A percentile compares a stretch with the other conserved stretches of the same genome.
Evolutionary conservation across 1,140 invertebrate genomes (phyloP).

Genomic region (Heliconius congener): DNA sequence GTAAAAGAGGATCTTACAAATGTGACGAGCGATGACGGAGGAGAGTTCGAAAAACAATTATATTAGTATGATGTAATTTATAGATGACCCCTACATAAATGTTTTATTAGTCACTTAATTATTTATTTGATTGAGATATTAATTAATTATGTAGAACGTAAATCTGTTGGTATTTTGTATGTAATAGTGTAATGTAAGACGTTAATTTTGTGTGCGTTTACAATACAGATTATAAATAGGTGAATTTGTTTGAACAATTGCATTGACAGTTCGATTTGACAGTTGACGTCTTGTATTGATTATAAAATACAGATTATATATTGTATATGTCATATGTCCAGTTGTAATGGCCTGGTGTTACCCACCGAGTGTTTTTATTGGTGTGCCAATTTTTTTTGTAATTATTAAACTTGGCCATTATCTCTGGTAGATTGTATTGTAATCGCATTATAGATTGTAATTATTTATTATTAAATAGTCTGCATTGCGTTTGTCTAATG

Average conservation of each 20-base stretch:
- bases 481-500: constrained; percentile 57
- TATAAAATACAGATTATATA: constrained; percentile 16
- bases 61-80: no score
- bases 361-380: constrained; percentile 48
- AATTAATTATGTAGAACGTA: constrained; percentile 4
- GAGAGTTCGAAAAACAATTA: no score
- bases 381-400: constrained; percentile 47
- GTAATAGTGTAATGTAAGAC: not conserved
- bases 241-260: not conserved
- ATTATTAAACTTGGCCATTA: constrained; percentile 34
- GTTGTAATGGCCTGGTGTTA: constrained; percentile 31
- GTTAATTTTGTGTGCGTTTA: constrained; percentile 8
- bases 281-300: not conserved
- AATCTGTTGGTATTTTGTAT: constrained; percentile 9
- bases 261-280: not conserved
- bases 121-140: constrained; percentile 65
- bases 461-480: constrained; percentile 61
- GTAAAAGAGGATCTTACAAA: no score
- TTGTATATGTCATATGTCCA: constrained; percentile 14
- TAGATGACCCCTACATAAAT: constrained; percentile 36
- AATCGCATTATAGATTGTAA: constrained; percentile 66
- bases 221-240: not conserved
- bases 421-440: constrained; percentile 57
- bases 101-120: constrained; percentile 60
- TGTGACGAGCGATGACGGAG: no score